These are phyloP conservation scores for Buceros bicornis DNA, from an alignment of 2,797 vertebrate species.

Conservation along the genomic window DNA sequence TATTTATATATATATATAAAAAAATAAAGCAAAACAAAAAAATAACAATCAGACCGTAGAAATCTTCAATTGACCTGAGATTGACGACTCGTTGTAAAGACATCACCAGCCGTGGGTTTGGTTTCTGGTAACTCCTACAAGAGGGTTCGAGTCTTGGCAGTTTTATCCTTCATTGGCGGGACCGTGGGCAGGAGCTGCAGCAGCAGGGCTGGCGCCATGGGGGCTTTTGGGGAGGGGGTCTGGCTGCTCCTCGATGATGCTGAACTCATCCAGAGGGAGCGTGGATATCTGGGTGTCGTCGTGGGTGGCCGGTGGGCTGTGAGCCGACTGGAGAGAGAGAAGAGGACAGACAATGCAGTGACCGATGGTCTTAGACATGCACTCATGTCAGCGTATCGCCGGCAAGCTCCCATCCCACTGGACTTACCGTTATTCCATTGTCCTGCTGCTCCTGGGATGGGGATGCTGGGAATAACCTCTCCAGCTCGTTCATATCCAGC, in stretches of 20 bases:
- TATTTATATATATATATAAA: slow-evolving; percentile 64
- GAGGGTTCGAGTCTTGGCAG: slow-evolving; percentile 70
- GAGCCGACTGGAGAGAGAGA: slow-evolving; percentile 75
- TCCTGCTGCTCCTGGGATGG: slow-evolving; percentile 57
- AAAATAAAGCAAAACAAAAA: slow-evolving; percentile 81
- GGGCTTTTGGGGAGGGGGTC: background rate
- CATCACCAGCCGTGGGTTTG: slow-evolving; percentile 66
- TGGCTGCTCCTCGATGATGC: slow-evolving; percentile 81
- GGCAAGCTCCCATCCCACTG: background rate
- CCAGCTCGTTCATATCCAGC: slow-evolving; percentile 88
- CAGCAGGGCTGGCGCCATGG: background rate
- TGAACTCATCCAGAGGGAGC: slow-evolving; percentile 87
- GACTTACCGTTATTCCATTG: slow-evolving; percentile 75
- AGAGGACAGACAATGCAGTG: background rate
- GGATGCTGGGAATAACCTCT: slow-evolving; percentile 87
- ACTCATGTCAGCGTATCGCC: rapidly evolving
- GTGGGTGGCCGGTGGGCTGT: slow-evolving; percentile 47
- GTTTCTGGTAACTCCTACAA: slow-evolving; percentile 62
- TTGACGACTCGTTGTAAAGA: slow-evolving; percentile 78
- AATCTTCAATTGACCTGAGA: slow-evolving; percentile 91
- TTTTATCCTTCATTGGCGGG: slow-evolving; percentile 82
- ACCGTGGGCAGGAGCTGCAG: background rate
- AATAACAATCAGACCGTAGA: slow-evolving; percentile 72
- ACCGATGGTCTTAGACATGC: rapidly evolving
- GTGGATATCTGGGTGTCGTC: slow-evolving; percentile 86